Evolutionary conservation across 2,113 vertebrate genomes (phyloP), one percentile per base, ranked within the genome.

Genomic region (Columba livia): DNA sequence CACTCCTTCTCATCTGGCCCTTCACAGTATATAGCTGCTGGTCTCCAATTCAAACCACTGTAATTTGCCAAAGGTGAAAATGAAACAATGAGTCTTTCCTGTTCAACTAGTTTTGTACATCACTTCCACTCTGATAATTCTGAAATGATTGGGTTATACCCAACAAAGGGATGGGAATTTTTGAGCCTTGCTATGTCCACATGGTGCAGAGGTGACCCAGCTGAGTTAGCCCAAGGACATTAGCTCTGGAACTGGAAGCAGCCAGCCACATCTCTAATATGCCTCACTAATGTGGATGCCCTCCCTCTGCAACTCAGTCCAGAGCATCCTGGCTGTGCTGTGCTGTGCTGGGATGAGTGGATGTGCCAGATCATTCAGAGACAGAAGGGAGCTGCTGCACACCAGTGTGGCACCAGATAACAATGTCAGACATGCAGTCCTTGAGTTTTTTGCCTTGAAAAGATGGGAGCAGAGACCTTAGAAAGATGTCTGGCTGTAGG

Each of bases 271-370:
- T 44, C 25, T 66, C 17, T 21, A 13, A 15, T 6, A 18, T 29
- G 14, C 32, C 51, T 64, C 38, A 24, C 9, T 61, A 4, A 4
- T 3, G 31, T 24, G 72, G n/a, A 3, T 36, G 56, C 12, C 34
- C 12, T 74, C 23, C 51, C 28, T 21, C 56, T 74, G 69, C 80
- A 85, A 15, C 58, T 85, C 58, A 8, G 71, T 18, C 38, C 36
- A 34, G 50, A 47, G 47, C 75, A 61, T 9, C 3, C 5, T 15
- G 25, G 3, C 67, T 28, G 40, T 0, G 0, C 47, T 28, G 40
- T 0, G 0, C 47, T 80, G 31, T 44, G 34, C 73, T 75, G 57
- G 38, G 28, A 11, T 1, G 1, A 1, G 0, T 8, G 36, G 40
- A 9, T 57, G 54, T 74, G 29, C 51, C 10, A 2, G 7, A 36